Percentiles rank a stretch among this genome's conserved stretches.
Evolutionary conservation across 2,113 vertebrate species (phyloP).

Genomic region (Hiodon tergisus): DNA sequence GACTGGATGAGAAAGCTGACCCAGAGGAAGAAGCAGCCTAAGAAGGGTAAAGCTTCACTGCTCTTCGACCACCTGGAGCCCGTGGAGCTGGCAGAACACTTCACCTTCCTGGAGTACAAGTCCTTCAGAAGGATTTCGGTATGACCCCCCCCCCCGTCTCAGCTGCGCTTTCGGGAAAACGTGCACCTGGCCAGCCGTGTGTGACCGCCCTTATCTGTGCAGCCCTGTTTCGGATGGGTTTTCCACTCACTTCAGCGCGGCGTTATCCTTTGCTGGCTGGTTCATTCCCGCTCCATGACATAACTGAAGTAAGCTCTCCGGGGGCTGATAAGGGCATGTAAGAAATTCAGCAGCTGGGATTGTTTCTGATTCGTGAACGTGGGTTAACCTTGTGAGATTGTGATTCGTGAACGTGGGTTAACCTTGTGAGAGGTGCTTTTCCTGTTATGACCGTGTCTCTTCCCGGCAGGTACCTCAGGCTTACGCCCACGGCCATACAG

Average conservation of each 20-base stretch:
- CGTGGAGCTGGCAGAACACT: conserved; percentile 92
- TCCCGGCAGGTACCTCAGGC: too few species aligned
- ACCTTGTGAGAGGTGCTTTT: neutral
- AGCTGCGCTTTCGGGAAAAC: neutral
- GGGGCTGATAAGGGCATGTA: neutral
- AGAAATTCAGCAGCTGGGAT: neutral
- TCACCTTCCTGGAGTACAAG: conserved; percentile 96
- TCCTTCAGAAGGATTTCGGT: conserved; percentile 94
- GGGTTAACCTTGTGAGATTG: too few species aligned
- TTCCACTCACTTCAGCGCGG: neutral
- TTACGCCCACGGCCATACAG: too few species aligned
- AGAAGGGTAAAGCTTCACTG: conserved; percentile 93
- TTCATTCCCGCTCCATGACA: neutral
- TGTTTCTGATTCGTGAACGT: neutral
- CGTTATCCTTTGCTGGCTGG: neutral
- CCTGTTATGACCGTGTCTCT: too few species aligned
- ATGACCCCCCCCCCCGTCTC: conserved; percentile 37
- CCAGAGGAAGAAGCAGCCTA: conserved; percentile 85
- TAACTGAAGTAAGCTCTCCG: neutral
- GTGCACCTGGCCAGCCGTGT: neutral
- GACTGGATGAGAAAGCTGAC: conserved; percentile 98
- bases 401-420: neutral
- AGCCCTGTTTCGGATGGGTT: neutral
- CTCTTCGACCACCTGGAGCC: conserved; percentile 96
- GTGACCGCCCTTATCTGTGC: neutral